Evolutionary conservation across 2,888 invertebrate genomes (phyloP), one percentile per base, ranked within the genome.

Genomic region (Fissipunctia ypsillon): DNA sequence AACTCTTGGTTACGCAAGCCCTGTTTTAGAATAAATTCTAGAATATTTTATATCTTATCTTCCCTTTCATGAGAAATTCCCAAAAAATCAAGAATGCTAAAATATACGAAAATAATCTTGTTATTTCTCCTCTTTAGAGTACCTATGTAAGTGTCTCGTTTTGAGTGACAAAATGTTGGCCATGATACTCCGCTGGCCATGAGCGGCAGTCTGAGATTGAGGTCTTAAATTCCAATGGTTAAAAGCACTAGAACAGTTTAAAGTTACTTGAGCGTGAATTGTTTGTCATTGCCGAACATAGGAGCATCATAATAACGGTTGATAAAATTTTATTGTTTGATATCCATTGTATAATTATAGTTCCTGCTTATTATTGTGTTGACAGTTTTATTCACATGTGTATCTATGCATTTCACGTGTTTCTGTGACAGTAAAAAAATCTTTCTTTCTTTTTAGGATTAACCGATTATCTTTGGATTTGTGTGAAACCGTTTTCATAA

Each of bases 141-240:
- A 69, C 14, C n/a, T 9, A 52, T 82, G 19, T 69, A 52, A 80
- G 19, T 69, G 71, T 84, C 72, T 80, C 76, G 31, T 64, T 69
- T 69, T 61, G 25, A 68, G n/a, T 9, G 12, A 28, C 28, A 63
- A 83, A 71, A 66, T 66, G 38, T 25, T 77, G 84, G 82, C n/a
- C 69, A 82, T 56, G 57, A 22, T 76, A 80, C 70, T 80, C 19
- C 35, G 48, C 35, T 64, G 52, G 52, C 65, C 56, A 57, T 35
- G 16, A 50, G 59, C 35, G 68, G 35, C 43, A 76, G 61, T 63
- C 56, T 59, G 50, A 73, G 81, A 80, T 73, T 56, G 73, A 67
- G 69, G 77, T 84, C 77, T 77, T 82, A 84, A 82, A 82, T 80
- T 76, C 41, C 54, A 69, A 80, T 73, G 81, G 80, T 80, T 70